phyloP scores from a whole-genome alignment of 2,113 vertebrate genomes.

The Meriones unguiculatus region DNA sequence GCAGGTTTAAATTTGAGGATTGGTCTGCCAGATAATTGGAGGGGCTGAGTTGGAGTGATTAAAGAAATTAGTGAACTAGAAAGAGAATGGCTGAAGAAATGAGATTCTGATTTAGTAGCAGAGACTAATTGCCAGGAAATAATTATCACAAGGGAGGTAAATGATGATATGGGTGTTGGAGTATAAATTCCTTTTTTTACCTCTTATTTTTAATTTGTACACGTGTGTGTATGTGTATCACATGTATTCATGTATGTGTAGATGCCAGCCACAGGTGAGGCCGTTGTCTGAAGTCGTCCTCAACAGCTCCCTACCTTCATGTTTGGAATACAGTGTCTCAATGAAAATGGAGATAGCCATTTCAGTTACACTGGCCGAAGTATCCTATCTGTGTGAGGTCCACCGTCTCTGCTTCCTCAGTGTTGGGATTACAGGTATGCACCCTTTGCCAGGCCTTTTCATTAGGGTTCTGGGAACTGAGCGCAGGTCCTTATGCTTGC shows the following conservation, averaged over 20 bases:
- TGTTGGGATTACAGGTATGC: background rate
- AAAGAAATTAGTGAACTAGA: slow-evolving; percentile 61
- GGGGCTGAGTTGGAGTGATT: slow-evolving; percentile 14
- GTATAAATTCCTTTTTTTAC: slow-evolving; percentile 28
- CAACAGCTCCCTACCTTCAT: background rate
- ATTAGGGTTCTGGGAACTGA: background rate
- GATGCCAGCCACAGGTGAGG: background rate
- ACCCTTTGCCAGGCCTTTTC: background rate
- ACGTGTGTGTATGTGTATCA: background rate
- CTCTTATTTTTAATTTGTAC: background rate
- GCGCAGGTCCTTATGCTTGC: background rate
- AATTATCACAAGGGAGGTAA: background rate
- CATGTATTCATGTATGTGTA: background rate
- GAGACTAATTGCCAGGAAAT: slow-evolving; percentile 45
- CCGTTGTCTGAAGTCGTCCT: background rate
- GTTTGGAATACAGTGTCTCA: background rate
- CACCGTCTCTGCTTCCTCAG: background rate
- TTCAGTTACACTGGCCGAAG: background rate
- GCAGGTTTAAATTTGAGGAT: slow-evolving; percentile 23
- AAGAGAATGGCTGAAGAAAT: slow-evolving; percentile 35
- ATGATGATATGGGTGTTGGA: slow-evolving; percentile 8
- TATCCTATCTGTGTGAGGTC: background rate
- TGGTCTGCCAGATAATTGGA: slow-evolving; percentile 48
- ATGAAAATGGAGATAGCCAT: background rate
- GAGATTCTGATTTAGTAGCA: slow-evolving; percentile 36